Evolutionary conservation across 2,888 invertebrate species (phyloP).

Genomic region (Heliconius aoede): DNA sequence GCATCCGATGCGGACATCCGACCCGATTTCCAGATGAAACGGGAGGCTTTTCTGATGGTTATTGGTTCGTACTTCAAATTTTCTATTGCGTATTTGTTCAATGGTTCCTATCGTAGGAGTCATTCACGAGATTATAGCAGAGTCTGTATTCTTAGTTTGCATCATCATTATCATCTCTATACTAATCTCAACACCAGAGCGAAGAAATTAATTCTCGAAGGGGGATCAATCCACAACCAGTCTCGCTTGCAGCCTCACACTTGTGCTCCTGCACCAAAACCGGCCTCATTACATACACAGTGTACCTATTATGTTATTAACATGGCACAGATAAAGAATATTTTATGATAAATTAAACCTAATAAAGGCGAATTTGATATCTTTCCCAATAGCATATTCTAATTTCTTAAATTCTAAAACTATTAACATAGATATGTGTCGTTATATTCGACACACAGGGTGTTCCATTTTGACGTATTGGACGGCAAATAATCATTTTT

Average conservation of each 20-base stretch:
- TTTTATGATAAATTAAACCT: background rate
- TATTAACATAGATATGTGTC: slow-evolving; percentile 41
- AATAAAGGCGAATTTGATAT: slow-evolving; percentile 33
- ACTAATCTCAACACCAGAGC: too few species aligned
- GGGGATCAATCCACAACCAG: too few species aligned
- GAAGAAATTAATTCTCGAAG: too few species aligned
- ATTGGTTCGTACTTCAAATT: slow-evolving; percentile 21
- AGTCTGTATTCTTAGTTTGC: background rate
- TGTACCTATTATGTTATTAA: background rate
- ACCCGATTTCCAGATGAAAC: slow-evolving; percentile 19
- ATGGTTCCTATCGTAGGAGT: too few species aligned
- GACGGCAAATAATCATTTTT: slow-evolving; percentile 44
- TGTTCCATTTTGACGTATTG: slow-evolving; percentile 43
- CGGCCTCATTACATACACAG: too few species aligned
- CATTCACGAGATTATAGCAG: background rate
- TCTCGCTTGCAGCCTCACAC: too few species aligned
- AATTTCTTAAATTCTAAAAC: slow-evolving; percentile 31
- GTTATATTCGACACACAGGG: slow-evolving; percentile 41
- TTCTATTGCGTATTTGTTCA: slow-evolving; percentile 1
- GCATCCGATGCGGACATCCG: slow-evolving; percentile 25
- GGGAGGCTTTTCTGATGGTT: slow-evolving; percentile 17
- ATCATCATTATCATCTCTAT: too few species aligned
- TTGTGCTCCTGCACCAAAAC: too few species aligned
- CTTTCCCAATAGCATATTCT: slow-evolving; percentile 25
- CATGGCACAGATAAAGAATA: background rate